These are phyloP conservation scores for Perithous albicinctus DNA, from an alignment of 2,888 invertebrate genomes.

Conservation along the genomic window DNA sequence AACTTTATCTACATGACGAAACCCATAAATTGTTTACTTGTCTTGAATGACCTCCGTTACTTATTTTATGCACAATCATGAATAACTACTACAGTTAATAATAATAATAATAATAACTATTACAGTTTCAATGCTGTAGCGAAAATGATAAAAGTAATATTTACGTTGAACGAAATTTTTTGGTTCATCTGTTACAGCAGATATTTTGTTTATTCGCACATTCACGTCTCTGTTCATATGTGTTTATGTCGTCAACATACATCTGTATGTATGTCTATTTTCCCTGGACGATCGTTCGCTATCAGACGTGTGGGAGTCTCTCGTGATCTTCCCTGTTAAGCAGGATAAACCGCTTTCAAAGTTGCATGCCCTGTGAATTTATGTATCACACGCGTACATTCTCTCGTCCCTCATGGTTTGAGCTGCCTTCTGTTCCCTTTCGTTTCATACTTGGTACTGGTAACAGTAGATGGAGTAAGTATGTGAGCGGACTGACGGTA, in stretches of 20 bases:
- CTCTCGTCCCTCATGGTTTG: slow-evolving; percentile 40
- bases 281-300: slow-evolving; percentile 43
- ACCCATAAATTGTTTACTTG: too few relatives aligned
- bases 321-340: slow-evolving; percentile 35
- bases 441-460: background rate
- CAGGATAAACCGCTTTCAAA: slow-evolving; percentile 56
- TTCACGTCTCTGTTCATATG: background rate
- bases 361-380: slow-evolving; percentile 48
- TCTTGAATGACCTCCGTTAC: too few relatives aligned
- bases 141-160: too few relatives aligned
- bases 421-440: slow-evolving; percentile 24
- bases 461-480: background rate
- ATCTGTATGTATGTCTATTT: slow-evolving; percentile 17
- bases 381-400: slow-evolving; percentile 37
- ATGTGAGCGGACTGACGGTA: slow-evolving; percentile 20
- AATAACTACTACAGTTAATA: too few relatives aligned
- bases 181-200: background rate
- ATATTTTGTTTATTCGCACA: background rate
- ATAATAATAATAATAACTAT: too few relatives aligned
- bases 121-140: too few relatives aligned
- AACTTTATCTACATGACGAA: too few relatives aligned
- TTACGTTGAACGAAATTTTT: background rate
- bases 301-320: slow-evolving; percentile 45
- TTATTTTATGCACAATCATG: too few relatives aligned
- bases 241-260: background rate